Evolutionary conservation across 2,888 invertebrate species (phyloP), one percentile per base, ranked within the genome.

Genomic region (Synergus umbraculus): DNA sequence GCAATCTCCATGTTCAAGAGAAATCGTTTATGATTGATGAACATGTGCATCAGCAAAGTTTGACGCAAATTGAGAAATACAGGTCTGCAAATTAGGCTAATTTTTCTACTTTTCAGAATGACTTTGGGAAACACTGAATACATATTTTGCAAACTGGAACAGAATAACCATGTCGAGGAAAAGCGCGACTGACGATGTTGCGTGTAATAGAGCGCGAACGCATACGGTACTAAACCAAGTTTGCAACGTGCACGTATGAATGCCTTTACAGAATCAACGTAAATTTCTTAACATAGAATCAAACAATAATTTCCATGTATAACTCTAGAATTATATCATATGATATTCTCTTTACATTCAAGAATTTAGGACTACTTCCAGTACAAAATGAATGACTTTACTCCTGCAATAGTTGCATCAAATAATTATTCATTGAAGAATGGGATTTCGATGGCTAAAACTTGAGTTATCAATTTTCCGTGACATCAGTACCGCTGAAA

Each of bases 151-250:
- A 73, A 73, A 49, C 54, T 73, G 49, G 49, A 73, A 54, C 69
- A 73, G 49, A 73, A 73, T 73, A 60, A 10, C 10, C 60, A 54
- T 67, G 18, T 41, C 37, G 65, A 65, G 65, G 18, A 44, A 73
- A 37, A 49, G 29, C 69, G 29, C 37, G 22, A 29, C 69, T 73
- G 37, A 73, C 65, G 60, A 18, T 66, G 54, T 54, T 46, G 49
- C 69, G 69, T 37, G 69, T 73, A 54, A 73, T 73, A 73, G 69
- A 73, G 69, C 69, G n/a, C 69, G 9, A 73, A 73, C 49, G 69
- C 69, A 73, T 37, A 49, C 29, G 49, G 29, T 73, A 49, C 49
- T 73, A 73, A 54, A 66, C 15, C 66, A 58, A 58, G 65, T 77
- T 79, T 54, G 12, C 54, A 58, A 60, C 18, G 7, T 58, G 37